Conservation (phyloP, 2,888 invertebrate genomes). For the Clostera curtula region DNA sequence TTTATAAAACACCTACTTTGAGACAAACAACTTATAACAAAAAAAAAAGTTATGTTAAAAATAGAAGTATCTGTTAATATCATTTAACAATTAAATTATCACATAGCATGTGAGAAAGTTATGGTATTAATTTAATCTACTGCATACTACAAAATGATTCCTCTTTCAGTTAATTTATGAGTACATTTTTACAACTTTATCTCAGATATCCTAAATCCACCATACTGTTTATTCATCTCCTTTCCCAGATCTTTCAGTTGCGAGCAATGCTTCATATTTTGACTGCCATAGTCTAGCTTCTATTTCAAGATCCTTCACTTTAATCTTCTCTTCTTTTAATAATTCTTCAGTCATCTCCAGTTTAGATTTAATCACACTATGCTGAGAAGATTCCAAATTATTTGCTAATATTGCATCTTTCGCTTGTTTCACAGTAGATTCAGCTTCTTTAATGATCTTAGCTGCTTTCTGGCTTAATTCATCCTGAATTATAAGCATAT, state of each 20-base stretch:
- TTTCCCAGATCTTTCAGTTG: conserved; percentile 16
- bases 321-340: conserved; percentile 33
- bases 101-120: no score
- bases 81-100: no score
- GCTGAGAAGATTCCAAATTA: conserved; percentile 27
- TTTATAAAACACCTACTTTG: no score
- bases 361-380: conserved; percentile 29
- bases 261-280: conserved; percentile 37
- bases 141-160: no score
- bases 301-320: conserved; percentile 31
- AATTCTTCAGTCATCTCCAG: conserved; percentile 29
- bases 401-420: conserved; percentile 40
- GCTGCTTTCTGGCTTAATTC: conserved; percentile 76
- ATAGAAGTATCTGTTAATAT: no score
- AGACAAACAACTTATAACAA: no score
- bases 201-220: no score
- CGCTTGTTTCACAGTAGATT: conserved; percentile 72
- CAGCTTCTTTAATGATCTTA: conserved; percentile 80
- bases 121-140: no score
- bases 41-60: no score
- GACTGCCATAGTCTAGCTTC: conserved; percentile 40
- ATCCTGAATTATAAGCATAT: conserved; percentile 78
- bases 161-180: no score
- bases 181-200: no score
- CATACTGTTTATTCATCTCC: conserved; percentile 27